Base-by-base conservation (phyloP, 2,113 vertebrate genomes). In the Festucalex cinctus region DNA sequence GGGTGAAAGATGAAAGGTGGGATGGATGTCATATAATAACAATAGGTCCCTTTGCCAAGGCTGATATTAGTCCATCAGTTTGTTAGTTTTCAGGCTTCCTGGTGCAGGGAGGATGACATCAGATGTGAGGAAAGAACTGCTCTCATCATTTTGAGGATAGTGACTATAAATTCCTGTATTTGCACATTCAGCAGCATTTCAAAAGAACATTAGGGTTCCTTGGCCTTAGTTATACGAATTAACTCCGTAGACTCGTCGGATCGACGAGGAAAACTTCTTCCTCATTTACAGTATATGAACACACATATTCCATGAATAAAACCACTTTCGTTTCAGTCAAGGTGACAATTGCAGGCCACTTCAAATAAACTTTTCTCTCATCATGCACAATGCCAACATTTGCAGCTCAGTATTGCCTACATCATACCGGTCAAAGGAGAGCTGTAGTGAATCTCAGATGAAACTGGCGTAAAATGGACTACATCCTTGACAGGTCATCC, bases 341-440 rank as follows among this genome's bases (percentile, higher is more conserved):
- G 41, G 62, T 37, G 68, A 73, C 61, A 16, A 26, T 61, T 9
- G 37, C 32, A 32, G 48, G 74, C 60, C 68, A 36, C 58, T 65
- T 43, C 44, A 61, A 74, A 69, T 60, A 71, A 32, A 6, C 54
- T 61, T 76, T 75, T 75, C 69, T 63, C 73, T 74, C 77, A 83
- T 82, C 86, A 65, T 73, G 51, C 24, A 53, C 19, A 9, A 12
- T 20, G 67, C 37, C 35, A 35, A 66, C 44, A 32, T 58, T 58
- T 71, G 22, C 24, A 44, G 43, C 60, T 48, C 51, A 48, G 17
- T 56, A 17, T 4, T 57, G 54, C 14, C 28, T 57, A 17, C 16
- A 32, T 17, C 28, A 32, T 57, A 32, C 28, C 6, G 1, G 6
- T 32, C 16, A 1, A 19, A 57, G 54, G 14, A 28, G 13, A 17